Percentiles rank a stretch among this genome's conserved stretches.
These are phyloP conservation scores for Eriocheir sinensis DNA, from an alignment of 1,140 invertebrate species.

Conservation along the genomic window DNA sequence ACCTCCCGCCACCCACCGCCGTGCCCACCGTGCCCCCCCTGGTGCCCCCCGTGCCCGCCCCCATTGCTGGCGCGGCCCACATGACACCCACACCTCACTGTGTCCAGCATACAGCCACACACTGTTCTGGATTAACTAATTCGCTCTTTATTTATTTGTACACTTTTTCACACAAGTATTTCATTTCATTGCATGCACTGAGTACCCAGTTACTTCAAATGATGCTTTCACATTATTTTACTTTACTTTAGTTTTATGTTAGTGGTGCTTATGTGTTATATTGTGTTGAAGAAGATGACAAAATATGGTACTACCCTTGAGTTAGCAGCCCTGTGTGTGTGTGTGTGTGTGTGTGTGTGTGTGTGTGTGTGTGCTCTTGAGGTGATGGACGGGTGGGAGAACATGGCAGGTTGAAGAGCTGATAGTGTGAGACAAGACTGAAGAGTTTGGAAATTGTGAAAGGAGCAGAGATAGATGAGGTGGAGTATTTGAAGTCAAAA, in stretches of 20 bases:
- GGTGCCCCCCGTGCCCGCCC: background rate
- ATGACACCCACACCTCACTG: background rate
- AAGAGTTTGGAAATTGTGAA: no score
- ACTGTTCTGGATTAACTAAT: background rate
- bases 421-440: no score
- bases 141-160: background rate
- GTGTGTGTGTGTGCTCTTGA: no score
- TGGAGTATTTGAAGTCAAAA: no score
- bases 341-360: no score
- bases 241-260: background rate
- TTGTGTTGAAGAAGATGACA: no score
- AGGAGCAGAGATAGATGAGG: no score
- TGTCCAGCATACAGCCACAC: background rate
- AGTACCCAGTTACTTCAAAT: background rate
- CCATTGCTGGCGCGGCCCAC: background rate
- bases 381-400: no score
- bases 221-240: conserved; percentile 24
- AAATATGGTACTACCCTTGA: no score
- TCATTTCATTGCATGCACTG: background rate
- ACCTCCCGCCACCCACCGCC: conserved; percentile 30
- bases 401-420: no score
- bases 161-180: background rate
- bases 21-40: conserved; percentile 19
- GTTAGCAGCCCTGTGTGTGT: no score
- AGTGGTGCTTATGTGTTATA: background rate